These are phyloP conservation scores for Petrocephalus microphthalmus DNA, from an alignment of 2,113 vertebrate species.

Conservation along the genomic window DNA sequence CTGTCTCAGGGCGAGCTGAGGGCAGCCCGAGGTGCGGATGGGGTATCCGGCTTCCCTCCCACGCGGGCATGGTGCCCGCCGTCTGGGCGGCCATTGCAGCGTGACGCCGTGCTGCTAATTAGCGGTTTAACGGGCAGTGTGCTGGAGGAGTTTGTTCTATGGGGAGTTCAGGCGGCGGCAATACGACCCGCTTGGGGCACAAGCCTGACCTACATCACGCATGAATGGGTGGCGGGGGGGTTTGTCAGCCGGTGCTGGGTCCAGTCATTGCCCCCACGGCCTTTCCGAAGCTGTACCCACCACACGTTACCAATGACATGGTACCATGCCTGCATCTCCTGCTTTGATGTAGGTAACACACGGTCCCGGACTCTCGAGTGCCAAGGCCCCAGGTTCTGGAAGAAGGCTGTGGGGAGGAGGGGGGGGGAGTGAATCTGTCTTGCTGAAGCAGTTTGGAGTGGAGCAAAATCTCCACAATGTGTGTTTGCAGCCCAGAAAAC, in stretches of 20 bases:
- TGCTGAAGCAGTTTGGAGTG: constrained; percentile 9
- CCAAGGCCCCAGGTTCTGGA: background rate
- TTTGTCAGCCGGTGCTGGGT: background rate
- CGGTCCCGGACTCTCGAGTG: background rate
- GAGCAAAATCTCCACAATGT: background rate
- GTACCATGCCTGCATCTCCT: background rate
- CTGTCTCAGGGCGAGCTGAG: background rate
- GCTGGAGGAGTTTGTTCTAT: background rate
- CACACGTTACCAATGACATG: background rate
- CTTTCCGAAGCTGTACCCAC: background rate
- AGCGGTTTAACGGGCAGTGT: constrained; percentile 7
- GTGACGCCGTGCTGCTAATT: constrained; percentile 19
- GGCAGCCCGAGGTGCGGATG: background rate
- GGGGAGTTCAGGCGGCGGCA: background rate
- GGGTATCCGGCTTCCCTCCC: background rate
- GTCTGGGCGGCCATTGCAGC: background rate
- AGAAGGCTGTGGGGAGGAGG: background rate
- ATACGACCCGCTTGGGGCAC: background rate
- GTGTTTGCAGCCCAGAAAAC: background rate
- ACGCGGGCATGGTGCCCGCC: background rate
- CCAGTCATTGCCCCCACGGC: background rate
- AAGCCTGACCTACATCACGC: constrained; percentile 15
- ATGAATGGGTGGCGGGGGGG: background rate
- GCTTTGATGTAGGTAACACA: constrained; percentile 16
- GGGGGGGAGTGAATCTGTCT: background rate